phyloP scores from a whole-genome alignment of 2,888 invertebrate genomes.

The Epistrophe eligans region DNA sequence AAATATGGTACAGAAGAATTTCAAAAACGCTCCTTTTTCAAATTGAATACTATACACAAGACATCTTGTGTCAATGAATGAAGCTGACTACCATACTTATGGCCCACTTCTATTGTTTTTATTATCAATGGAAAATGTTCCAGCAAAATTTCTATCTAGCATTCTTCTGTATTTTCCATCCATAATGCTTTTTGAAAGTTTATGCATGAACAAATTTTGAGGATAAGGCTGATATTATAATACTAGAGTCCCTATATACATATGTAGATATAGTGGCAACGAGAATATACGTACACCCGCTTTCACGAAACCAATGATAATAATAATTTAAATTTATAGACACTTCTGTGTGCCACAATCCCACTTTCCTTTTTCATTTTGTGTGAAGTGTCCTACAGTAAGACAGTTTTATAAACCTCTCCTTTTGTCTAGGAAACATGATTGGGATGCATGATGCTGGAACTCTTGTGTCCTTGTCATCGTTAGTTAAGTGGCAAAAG shows the following conservation, averaged over 20 bases:
- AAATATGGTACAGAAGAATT: too few relatives aligned
- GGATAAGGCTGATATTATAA: conserved; percentile 1
- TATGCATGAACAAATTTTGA: not conserved
- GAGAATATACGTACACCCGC: conserved; percentile 2
- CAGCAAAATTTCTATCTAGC: not conserved
- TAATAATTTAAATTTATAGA: conserved; percentile 67
- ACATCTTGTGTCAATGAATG: too few relatives aligned
- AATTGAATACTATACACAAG: too few relatives aligned
- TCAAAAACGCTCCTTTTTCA: too few relatives aligned
- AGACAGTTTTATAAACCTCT: conserved; percentile 24
- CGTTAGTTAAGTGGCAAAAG: conserved; percentile 19
- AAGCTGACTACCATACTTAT: not conserved
- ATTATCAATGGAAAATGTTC: not conserved
- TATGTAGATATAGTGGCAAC: not conserved
- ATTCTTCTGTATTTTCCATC: not conserved
- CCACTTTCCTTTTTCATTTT: conserved; percentile 6
- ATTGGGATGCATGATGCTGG: conserved; percentile 26
- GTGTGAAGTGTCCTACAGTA: not conserved
- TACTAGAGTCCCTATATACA: not conserved
- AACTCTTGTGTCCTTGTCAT: conserved; percentile 24
- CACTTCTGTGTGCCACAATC: conserved; percentile 33
- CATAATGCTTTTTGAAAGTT: not conserved
- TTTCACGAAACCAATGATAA: conserved; percentile 49
- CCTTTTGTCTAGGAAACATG: conserved; percentile 30
- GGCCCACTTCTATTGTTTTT: not conserved